Conservation (phyloP, 2,888 invertebrate species). For the Drosophila diplacantha region DNA sequence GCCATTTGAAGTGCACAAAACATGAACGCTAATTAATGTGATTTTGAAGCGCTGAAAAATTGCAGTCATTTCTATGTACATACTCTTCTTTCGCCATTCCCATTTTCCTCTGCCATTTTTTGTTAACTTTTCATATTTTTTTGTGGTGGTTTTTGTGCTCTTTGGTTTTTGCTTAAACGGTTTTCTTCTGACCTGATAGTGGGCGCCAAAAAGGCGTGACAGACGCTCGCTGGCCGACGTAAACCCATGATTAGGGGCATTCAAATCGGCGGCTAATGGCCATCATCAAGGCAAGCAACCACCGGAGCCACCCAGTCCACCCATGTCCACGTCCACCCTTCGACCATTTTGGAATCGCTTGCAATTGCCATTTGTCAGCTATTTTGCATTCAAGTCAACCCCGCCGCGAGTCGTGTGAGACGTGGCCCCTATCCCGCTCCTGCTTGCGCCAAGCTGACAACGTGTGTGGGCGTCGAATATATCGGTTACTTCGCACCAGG, state of each 20-base stretch:
- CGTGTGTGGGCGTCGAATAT: conserved; percentile 65
- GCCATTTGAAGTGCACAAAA: conserved; percentile 37
- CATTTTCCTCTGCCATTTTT: conserved; percentile 10
- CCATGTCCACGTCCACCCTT: conserved; percentile 7
- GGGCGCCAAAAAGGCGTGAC: conserved; percentile 56
- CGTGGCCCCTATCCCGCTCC: not conserved
- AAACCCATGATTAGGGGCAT: conserved; percentile 38
- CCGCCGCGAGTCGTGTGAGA: not conserved
- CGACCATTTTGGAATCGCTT: conserved; percentile 39
- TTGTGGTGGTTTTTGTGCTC: conserved; percentile 4
- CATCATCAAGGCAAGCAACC: conserved; percentile 30
- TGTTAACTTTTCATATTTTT: not conserved
- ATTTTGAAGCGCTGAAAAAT: conserved; percentile 52
- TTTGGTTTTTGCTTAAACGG: conserved; percentile 14
- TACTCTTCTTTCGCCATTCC: conserved; percentile 20
- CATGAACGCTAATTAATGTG: conserved; percentile 61
- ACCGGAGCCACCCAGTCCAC: conserved; percentile 5
- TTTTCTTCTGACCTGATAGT: conserved; percentile 22
- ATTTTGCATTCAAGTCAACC: conserved; percentile 47
- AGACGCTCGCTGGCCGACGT: conserved; percentile 16
- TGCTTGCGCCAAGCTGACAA: conserved; percentile 20
- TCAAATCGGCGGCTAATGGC: conserved; percentile 38
- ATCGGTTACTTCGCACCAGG: conserved; percentile 52
- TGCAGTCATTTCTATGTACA: conserved; percentile 36
- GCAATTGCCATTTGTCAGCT: conserved; percentile 45